These are phyloP conservation scores for Clarias magur DNA, from an alignment of 2,113 vertebrate genomes.

Conservation along the genomic window DNA sequence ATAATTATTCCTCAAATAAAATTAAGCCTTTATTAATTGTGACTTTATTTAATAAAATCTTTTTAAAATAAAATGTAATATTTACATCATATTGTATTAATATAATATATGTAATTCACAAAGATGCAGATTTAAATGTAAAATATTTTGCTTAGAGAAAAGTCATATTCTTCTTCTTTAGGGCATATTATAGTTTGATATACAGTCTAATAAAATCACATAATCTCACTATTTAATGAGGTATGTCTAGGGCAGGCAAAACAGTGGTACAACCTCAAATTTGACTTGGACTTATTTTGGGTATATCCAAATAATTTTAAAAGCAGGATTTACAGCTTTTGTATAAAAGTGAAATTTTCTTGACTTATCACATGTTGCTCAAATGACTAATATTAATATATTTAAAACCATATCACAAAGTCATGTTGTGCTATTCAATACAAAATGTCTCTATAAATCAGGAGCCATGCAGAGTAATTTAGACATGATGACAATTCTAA, in stretches of 20 bases:
- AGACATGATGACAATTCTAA: neutral
- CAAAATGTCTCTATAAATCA: neutral
- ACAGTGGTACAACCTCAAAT: slow-evolving; percentile 24
- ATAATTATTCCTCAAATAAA: neutral
- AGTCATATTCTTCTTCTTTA: neutral
- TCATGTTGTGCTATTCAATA: neutral
- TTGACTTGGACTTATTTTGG: slow-evolving; percentile 26
- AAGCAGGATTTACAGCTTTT: neutral
- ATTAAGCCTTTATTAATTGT: neutral
- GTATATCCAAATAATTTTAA: slow-evolving; percentile 13
- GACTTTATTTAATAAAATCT: neutral
- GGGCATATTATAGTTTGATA: neutral
- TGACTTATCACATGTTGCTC: neutral
- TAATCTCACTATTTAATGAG: neutral
- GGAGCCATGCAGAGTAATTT: neutral
- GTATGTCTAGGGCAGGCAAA: slow-evolving; percentile 15
- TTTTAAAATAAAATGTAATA: neutral
- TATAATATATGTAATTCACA: neutral
- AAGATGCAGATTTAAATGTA: neutral
- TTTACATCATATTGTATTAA: neutral
- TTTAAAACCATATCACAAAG: neutral
- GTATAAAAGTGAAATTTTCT: neutral
- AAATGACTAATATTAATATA: neutral
- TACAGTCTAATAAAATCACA: neutral
- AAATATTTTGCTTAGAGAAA: neutral